Conservation (phyloP, 2,797 vertebrate species). For the Dendrocincla fuliginosa region DNA sequence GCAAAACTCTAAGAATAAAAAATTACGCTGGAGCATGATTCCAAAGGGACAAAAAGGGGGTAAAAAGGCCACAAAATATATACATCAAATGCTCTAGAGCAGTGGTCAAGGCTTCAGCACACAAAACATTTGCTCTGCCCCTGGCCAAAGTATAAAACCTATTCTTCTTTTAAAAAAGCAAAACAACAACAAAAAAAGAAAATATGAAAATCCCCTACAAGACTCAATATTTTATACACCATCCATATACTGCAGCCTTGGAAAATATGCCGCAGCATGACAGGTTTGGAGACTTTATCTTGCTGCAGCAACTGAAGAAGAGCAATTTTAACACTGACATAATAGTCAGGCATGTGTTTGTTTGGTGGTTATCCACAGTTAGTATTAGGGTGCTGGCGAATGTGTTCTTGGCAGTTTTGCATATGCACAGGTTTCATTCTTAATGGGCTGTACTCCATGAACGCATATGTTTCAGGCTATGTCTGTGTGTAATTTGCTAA, state of each 20-base stretch:
- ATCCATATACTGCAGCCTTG: not conserved
- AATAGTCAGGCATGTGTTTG: constrained; percentile 42
- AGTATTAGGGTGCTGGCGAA: not conserved
- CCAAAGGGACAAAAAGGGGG: not conserved
- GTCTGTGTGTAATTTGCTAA: not conserved
- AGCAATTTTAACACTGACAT: constrained; percentile 61
- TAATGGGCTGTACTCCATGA: not conserved
- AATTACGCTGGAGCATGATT: not conserved
- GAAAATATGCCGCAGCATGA: constrained; percentile 32
- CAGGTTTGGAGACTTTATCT: constrained; percentile 53
- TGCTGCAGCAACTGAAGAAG: constrained; percentile 55
- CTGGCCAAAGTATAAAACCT: constrained; percentile 10
- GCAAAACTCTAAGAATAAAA: constrained; percentile 7
- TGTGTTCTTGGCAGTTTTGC: not conserved
- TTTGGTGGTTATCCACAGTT: not conserved
- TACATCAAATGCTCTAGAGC: constrained; percentile 26
- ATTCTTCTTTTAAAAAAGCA: not conserved
- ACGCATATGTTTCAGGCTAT: not conserved
- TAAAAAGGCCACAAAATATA: not conserved
- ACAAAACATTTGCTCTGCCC: constrained; percentile 35
- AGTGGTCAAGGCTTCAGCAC: constrained; percentile 15
- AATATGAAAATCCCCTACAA: constrained; percentile 15
- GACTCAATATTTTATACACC: constrained; percentile 35
- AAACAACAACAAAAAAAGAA: not conserved
- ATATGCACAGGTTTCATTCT: not conserved